Evolutionary conservation across 2,113 vertebrate species (phyloP).

Genomic region (Sciurus niger): DNA sequence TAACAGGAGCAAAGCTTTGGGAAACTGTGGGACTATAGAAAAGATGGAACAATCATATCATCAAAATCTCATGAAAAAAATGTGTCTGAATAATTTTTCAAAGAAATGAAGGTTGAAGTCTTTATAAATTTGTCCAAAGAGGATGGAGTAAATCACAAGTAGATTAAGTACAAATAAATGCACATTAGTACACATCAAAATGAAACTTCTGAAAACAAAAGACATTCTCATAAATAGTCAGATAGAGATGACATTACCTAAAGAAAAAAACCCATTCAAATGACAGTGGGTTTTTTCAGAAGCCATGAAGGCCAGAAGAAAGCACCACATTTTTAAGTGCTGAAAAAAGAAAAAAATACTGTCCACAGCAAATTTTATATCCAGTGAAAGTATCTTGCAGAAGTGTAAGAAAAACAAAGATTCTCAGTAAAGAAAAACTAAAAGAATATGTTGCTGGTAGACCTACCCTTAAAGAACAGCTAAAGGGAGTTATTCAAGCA

Average conservation of each 20-base stretch:
- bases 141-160: neutral
- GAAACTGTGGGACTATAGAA: neutral
- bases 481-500: neutral
- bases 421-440: constrained; percentile 3
- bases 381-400: neutral
- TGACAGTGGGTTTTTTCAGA: neutral
- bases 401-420: neutral
- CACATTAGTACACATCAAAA: neutral
- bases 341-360: neutral
- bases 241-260: neutral
- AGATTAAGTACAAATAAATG: neutral
- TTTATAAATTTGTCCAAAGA: constrained; percentile 40
- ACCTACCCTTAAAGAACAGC: neutral
- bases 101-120: neutral
- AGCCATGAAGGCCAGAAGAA: neutral
- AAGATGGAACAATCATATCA: neutral
- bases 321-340: neutral
- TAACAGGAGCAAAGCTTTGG: neutral
- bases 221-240: neutral
- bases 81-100: constrained; percentile 11
- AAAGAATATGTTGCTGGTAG: neutral
- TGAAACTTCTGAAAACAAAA: neutral
- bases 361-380: neutral
- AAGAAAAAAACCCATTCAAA: neutral
- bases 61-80: neutral